Evolutionary conservation across 2,797 vertebrate genomes (phyloP), one percentile per base, ranked within the genome.

Genomic region (Spondyliosoma cantharus): DNA sequence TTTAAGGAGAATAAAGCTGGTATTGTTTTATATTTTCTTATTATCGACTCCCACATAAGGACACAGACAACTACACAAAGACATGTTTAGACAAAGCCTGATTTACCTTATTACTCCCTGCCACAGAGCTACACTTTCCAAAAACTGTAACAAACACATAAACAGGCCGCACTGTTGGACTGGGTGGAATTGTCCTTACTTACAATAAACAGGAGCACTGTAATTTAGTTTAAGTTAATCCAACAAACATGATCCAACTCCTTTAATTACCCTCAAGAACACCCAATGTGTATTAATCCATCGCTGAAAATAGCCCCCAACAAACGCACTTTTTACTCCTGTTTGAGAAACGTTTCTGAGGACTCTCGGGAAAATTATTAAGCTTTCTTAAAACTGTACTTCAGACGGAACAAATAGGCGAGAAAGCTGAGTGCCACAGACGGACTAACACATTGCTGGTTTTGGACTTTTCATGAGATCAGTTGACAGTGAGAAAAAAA

Each of bases 241-340:
- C 7, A 9, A 61, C 62, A 27, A 19, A 11, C 9, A 37, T 22
- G 42, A 43, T 22, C 27, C 50, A 46, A 7, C 52, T 63, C 17
- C 52, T 45, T 20, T 50, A 74, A 62, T 58, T 60, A 53, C 32
- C 29, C 29, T 19, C 45, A 63, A 24, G 24, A 69, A 11, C 25
- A 57, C 6, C 52, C 64, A 62, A 63, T 24, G 42, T 60, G 52
- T 58, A 64, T 63, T 52, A 58, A 69, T 52, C 48, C 71, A 50
- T 19, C 0, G 1, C n/a, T 37, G 20, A 58, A 69, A 74, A 69
- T 37, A 48, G 4, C 19, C 63, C 49, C 11, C 3, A 8, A 32
- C 52, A 43, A 43, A 58, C 58, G 9, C 42, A 19, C 17, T 0
- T 8, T 50, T 42, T 16, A 58, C 11, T 43, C 32, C 5, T 3